Evolutionary conservation across 2,888 invertebrate genomes (phyloP).

Genomic region (Mesorhabditis belari): DNA sequence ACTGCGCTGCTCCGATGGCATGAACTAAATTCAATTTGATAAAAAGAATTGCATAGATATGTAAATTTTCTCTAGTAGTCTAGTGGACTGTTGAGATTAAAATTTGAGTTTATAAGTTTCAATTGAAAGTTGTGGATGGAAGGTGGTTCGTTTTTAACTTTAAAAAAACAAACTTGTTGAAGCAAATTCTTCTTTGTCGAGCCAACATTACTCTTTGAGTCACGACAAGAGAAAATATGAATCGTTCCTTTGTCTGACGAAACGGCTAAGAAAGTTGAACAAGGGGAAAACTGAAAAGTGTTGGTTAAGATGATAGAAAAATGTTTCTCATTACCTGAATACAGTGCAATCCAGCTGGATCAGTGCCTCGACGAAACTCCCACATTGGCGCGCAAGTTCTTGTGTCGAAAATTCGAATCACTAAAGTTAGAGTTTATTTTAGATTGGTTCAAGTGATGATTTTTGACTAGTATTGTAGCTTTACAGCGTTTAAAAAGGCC

Average conservation of each 20-base stretch:
- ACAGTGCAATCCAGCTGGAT: constrained; percentile 68
- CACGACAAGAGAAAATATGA: constrained; percentile 17
- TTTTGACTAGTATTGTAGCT: too few species aligned
- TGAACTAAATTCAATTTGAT: neutral
- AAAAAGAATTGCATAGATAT: too few species aligned
- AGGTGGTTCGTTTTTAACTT: neutral
- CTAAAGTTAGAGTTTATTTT: too few species aligned
- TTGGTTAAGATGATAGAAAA: constrained; percentile 55
- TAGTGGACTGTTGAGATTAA: too few species aligned
- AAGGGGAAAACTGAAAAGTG: constrained; percentile 66
- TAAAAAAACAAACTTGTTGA: constrained; percentile 5
- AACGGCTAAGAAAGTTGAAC: constrained; percentile 72
- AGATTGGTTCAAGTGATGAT: too few species aligned
- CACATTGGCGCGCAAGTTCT: constrained; percentile 64
- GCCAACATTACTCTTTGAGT: constrained; percentile 15
- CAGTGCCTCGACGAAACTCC: constrained; percentile 73
- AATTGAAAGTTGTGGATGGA: constrained; percentile 2
- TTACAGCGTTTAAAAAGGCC: too few species aligned
- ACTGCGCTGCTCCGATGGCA: constrained; percentile 8
- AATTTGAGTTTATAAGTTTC: too few species aligned
- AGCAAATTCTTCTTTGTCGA: constrained; percentile 4
- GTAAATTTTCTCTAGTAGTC: too few species aligned
- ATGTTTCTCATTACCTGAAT: neutral
- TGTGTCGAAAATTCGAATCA: constrained; percentile 76
- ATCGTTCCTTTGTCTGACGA: constrained; percentile 69